phyloP scores from a whole-genome alignment of 2,888 invertebrate genomes.

The Andrena praecox region DNA sequence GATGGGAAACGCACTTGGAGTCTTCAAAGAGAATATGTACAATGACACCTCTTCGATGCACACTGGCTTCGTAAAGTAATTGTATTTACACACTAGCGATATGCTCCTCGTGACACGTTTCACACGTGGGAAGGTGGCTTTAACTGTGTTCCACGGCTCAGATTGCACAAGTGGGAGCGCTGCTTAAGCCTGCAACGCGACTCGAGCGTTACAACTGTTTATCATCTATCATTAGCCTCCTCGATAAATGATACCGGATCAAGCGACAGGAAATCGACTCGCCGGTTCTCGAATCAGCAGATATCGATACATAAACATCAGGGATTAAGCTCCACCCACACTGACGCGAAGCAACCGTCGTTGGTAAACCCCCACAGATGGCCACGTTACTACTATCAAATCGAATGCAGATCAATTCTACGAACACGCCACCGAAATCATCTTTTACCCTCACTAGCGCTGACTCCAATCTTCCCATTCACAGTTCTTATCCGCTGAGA shows the following conservation, averaged over 20 bases:
- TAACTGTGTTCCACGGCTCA: neutral
- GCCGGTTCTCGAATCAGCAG: neutral
- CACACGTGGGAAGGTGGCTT: neutral
- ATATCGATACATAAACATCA: neutral
- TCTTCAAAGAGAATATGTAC: too few relatives aligned
- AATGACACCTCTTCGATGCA: too few relatives aligned
- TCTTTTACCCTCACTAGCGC: neutral
- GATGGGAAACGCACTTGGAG: neutral
- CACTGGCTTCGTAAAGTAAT: too few relatives aligned
- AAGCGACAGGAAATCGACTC: neutral
- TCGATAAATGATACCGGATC: neutral
- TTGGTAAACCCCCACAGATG: slow-evolving; percentile 2
- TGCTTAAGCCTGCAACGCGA: neutral
- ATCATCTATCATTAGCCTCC: neutral
- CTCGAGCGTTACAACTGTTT: neutral
- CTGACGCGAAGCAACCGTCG: too few relatives aligned
- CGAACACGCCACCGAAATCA: neutral
- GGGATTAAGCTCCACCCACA: neutral
- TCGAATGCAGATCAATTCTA: neutral
- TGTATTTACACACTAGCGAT: neutral
- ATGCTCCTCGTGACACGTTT: neutral
- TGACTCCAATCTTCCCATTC: neutral
- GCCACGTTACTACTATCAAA: neutral
- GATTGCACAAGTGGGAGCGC: neutral
- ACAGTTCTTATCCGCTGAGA: neutral